Evolutionary conservation across 2,888 invertebrate species (phyloP).

Genomic region (Sesia apiformis): DNA sequence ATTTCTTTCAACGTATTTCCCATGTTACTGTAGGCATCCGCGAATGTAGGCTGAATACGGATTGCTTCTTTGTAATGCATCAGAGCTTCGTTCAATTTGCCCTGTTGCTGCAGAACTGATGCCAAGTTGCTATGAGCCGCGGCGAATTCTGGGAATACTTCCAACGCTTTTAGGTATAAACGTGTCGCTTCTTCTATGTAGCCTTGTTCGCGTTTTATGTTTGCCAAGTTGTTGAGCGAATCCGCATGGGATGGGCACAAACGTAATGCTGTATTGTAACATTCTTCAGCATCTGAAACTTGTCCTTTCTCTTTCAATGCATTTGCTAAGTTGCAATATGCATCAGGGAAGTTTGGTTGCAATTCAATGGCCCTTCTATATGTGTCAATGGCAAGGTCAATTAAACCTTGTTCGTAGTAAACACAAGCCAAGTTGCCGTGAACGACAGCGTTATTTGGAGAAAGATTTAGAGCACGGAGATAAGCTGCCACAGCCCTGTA

Average conservation of each 20-base stretch:
- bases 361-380: slow-evolving; percentile 98
- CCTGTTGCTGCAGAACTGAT: slow-evolving; percentile 98
- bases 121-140: slow-evolving; percentile 99
- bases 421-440: slow-evolving; percentile 99
- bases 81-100: slow-evolving; percentile 95
- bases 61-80: slow-evolving; percentile 99
- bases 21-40: slow-evolving; percentile 99
- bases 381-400: slow-evolving; percentile 98
- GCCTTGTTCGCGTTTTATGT: slow-evolving; percentile 99
- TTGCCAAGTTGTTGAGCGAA: slow-evolving; percentile 98
- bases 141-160: slow-evolving; percentile 99
- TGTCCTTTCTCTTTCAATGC: slow-evolving; percentile 99
- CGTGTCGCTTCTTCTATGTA: slow-evolving; percentile 98
- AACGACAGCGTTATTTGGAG: slow-evolving; percentile 99
- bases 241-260: slow-evolving; percentile 98
- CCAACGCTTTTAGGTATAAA: slow-evolving; percentile 92
- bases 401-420: slow-evolving; percentile 99
- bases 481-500: slow-evolving; percentile 98
- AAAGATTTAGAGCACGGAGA: slow-evolving; percentile 95
- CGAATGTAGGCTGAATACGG: slow-evolving; percentile 98
- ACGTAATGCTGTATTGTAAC: slow-evolving; percentile 96
- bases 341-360: slow-evolving; percentile 99
- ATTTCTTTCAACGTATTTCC: slow-evolving; percentile 99
- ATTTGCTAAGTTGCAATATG: slow-evolving; percentile 99
- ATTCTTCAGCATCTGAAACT: slow-evolving; percentile 96